Conservation (phyloP, 1,140 invertebrate species). For the Aphidius gifuensis region DNA sequence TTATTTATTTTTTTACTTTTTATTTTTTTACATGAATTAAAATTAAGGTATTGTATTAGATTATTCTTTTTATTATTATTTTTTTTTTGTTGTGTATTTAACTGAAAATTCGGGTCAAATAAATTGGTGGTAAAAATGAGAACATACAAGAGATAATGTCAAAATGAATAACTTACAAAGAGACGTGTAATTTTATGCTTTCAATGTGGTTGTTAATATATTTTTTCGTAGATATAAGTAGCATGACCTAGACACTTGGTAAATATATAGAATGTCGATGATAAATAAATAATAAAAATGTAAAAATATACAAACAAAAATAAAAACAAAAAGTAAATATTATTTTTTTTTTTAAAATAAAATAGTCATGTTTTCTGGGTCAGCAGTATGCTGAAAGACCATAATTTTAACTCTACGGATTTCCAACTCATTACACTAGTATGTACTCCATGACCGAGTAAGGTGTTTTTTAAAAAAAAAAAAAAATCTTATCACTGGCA, state of each 20-base stretch:
- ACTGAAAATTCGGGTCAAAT: background rate
- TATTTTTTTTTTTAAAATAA: background rate
- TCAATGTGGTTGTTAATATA: no score
- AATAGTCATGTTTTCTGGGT: conserved; percentile 20
- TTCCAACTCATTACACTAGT: conserved; percentile 21
- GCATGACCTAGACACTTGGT: background rate
- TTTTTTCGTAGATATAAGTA: no score
- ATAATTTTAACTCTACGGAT: conserved; percentile 20
- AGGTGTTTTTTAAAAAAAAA: background rate
- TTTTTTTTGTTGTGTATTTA: no score
- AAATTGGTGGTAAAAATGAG: background rate
- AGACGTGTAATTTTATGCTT: no score
- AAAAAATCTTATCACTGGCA: background rate
- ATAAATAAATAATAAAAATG: background rate
- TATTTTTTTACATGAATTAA: no score
- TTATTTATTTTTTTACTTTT: no score
- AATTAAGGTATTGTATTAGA: no score
- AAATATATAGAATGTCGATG: background rate
- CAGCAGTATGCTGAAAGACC: conserved; percentile 16
- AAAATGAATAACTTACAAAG: no score
- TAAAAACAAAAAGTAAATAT: conserved; percentile 6
- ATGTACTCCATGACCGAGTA: conserved; percentile 1
- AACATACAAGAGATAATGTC: background rate
- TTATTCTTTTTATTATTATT: no score
- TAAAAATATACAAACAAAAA: conserved; percentile 3